Conservation (phyloP, 2,888 invertebrate species). For the Caprella mutica region DNA sequence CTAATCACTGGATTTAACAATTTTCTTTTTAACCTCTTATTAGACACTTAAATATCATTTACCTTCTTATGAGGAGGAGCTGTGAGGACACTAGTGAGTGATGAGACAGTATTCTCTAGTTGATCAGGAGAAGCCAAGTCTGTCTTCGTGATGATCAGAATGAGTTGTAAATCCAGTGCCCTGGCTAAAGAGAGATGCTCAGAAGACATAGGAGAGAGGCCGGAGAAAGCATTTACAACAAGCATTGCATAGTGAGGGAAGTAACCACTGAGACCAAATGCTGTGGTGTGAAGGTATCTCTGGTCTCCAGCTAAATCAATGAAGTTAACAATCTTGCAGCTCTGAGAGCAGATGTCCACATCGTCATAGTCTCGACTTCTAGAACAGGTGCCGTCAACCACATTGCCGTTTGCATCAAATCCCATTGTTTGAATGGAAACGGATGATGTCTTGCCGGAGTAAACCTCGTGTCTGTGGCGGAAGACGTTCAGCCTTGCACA, state of each 20-base stretch:
- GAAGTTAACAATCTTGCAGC: conserved; percentile 94
- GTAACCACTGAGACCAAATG: conserved; percentile 73
- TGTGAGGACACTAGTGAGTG: conserved; percentile 21
- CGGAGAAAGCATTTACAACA: conserved; percentile 66
- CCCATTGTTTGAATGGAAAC: conserved; percentile 94
- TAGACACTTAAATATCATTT: no score
- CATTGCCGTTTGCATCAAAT: conserved; percentile 55
- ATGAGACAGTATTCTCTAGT: conserved; percentile 19
- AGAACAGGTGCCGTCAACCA: conserved; percentile 32
- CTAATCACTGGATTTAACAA: no score
- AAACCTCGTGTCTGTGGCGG: conserved; percentile 81
- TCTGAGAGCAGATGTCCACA: conserved; percentile 85
- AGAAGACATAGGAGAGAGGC: conserved; percentile 67
- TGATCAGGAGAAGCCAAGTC: conserved; percentile 72
- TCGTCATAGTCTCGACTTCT: conserved; percentile 31
- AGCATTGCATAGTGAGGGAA: conserved; percentile 84
- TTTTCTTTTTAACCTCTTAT: no score
- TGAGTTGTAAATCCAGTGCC: conserved; percentile 60
- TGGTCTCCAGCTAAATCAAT: conserved; percentile 97
- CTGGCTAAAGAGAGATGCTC: conserved; percentile 49
- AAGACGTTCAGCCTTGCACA: conserved; percentile 92
- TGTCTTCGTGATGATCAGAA: conserved; percentile 94
- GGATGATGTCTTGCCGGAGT: conserved; percentile 83
- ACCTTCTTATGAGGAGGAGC: conserved; percentile 30
- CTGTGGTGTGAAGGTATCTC: conserved; percentile 95